Percentiles rank a stretch among this genome's conserved stretches.
Evolutionary conservation across 2,888 invertebrate species (phyloP).

Genomic region (Heliconius charithonia): DNA sequence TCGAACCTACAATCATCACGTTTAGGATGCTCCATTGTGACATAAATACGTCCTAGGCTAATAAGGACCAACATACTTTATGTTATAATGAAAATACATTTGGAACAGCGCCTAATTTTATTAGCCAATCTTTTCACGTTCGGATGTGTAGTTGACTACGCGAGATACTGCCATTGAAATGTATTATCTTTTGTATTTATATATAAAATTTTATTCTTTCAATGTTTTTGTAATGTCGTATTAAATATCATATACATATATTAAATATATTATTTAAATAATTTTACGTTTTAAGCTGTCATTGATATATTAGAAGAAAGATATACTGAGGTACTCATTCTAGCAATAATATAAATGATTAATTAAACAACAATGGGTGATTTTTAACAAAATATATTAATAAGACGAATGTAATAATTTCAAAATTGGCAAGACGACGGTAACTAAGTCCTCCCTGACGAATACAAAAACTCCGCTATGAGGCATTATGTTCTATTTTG

Average conservation of each 20-base stretch:
- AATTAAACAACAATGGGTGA: no score
- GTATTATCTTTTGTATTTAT: not conserved
- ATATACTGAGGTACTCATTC: no score
- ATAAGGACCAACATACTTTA: constrained; percentile 47
- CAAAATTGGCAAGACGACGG: no score
- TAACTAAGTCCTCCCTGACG: no score
- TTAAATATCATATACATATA: not conserved
- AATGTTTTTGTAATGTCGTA: not conserved
- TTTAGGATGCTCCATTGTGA: not conserved
- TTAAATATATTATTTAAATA: no score
- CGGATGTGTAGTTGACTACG: constrained; percentile 44
- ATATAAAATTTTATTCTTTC: not conserved
- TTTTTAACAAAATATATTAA: no score
- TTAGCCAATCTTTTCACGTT: constrained; percentile 48
- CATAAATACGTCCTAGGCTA: not conserved
- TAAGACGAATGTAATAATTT: no score
- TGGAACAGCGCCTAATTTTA: constrained; percentile 55
- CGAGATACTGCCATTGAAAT: constrained; percentile 35
- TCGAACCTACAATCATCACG: not conserved
- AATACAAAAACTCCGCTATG: no score
- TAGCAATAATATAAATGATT: no score
- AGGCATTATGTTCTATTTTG: no score
- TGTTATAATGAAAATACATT: constrained; percentile 52
- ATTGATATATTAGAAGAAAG: no score
- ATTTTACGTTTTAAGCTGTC: no score